Percentiles rank a stretch among this genome's conserved stretches.
Conservation (phyloP, 92 coral and sea anemone species). For the Diadumene lineata region DNA sequence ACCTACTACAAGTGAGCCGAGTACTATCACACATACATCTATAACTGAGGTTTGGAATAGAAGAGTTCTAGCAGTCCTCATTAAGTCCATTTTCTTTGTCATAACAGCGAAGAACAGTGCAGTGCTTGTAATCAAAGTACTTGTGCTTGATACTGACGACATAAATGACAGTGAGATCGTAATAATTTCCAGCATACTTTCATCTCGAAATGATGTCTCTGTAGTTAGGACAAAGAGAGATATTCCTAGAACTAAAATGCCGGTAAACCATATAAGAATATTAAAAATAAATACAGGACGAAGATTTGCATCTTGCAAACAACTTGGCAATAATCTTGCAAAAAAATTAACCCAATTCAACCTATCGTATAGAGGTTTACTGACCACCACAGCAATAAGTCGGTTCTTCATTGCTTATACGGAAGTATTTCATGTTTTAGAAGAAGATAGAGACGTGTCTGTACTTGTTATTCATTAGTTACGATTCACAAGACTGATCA, state of each 20-base stretch:
- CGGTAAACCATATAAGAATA: not conserved
- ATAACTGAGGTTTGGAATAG: not conserved
- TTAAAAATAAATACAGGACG: not conserved
- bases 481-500: too few relatives aligned
- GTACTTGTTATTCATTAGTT: too few relatives aligned
- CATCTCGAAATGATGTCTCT: not conserved
- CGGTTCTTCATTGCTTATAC: too few relatives aligned
- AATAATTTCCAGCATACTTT: not conserved
- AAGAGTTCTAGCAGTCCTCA: not conserved
- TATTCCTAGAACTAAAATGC: not conserved
- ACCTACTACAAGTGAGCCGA: conserved; percentile 3
- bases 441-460: too few relatives aligned
- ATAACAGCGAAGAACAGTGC: not conserved
- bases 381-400: too few relatives aligned
- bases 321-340: too few relatives aligned
- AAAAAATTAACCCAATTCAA: too few relatives aligned
- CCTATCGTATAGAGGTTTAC: too few relatives aligned
- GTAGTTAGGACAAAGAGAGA: not conserved
- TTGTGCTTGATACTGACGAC: not conserved
- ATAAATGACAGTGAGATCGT: not conserved
- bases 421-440: too few relatives aligned
- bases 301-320: too few relatives aligned
- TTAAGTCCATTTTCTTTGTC: not conserved
- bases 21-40: not conserved
- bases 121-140: not conserved